These are phyloP conservation scores for Hybos culiciformis DNA, from an alignment of 2,888 invertebrate genomes.

Conservation along the genomic window DNA sequence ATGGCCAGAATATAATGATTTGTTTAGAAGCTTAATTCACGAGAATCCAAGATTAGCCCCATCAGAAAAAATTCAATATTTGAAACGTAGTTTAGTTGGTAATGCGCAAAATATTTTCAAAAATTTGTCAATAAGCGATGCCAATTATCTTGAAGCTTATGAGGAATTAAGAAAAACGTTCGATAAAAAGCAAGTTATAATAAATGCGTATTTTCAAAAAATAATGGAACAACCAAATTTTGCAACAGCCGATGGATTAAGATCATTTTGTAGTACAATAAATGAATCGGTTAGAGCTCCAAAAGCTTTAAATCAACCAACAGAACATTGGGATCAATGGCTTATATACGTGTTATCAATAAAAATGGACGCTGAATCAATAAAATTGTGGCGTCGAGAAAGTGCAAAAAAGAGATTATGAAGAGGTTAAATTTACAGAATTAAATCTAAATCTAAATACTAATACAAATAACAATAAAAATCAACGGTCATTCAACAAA, in stretches of 20 bases:
- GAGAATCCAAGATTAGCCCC: background rate
- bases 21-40: background rate
- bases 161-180: background rate
- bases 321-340: background rate
- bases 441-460: no score
- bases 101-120: background rate
- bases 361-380: background rate
- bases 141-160: background rate
- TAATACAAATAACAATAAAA: no score
- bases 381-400: background rate
- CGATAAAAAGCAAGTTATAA: background rate
- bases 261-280: background rate
- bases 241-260: background rate
- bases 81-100: no score
- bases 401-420: no score
- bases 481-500: no score
- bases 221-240: background rate
- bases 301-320: conserved; percentile 1
- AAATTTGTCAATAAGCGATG: background rate
- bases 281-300: background rate
- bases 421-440: no score
- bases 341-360: background rate
- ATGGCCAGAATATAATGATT: background rate
- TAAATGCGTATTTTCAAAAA: background rate
- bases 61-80: background rate